phyloP scores from a whole-genome alignment of 2,888 invertebrate species.

The Pheosia tremula region DNA sequence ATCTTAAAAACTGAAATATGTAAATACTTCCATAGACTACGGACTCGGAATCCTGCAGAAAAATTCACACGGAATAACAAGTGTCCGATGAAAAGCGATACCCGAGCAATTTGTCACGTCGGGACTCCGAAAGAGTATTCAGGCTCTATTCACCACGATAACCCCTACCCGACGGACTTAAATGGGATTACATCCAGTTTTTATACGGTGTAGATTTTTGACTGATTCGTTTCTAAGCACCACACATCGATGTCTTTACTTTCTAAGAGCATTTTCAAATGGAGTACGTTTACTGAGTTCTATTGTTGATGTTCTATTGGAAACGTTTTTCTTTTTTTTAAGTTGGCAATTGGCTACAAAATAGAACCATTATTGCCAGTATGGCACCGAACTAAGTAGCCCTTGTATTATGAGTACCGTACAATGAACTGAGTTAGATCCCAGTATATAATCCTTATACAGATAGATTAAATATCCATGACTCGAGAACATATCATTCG shows the following conservation, averaged over 20 bases:
- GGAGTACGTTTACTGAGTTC: too few species aligned
- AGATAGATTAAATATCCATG: too few species aligned
- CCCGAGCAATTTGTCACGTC: conserved; percentile 55
- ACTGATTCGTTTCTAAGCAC: conserved; percentile 39
- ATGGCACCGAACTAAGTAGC: too few species aligned
- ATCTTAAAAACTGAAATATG: conserved; percentile 6
- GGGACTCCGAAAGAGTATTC: conserved; percentile 40
- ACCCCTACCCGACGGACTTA: conserved; percentile 28
- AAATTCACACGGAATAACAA: conserved; percentile 52
- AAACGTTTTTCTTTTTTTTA: too few species aligned
- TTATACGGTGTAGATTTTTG: conserved; percentile 37
- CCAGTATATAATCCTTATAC: too few species aligned
- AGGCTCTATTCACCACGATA: conserved; percentile 32
- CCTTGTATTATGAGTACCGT: too few species aligned
- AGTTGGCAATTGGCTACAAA: too few species aligned
- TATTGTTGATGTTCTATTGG: too few species aligned
- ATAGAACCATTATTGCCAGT: too few species aligned
- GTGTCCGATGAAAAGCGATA: conserved; percentile 52
- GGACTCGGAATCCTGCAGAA: conserved; percentile 27
- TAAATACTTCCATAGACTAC: conserved; percentile 42
- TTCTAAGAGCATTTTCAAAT: not conserved
- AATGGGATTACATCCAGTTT: conserved; percentile 34
- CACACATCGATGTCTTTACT: conserved; percentile 7
- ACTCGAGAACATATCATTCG: too few species aligned
- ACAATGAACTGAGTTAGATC: too few species aligned